A percentile compares a stretch with the other conserved stretches of the same genome.
phyloP scores from a whole-genome alignment of 2,113 vertebrate genomes.

The Eurypyga helias region DNA sequence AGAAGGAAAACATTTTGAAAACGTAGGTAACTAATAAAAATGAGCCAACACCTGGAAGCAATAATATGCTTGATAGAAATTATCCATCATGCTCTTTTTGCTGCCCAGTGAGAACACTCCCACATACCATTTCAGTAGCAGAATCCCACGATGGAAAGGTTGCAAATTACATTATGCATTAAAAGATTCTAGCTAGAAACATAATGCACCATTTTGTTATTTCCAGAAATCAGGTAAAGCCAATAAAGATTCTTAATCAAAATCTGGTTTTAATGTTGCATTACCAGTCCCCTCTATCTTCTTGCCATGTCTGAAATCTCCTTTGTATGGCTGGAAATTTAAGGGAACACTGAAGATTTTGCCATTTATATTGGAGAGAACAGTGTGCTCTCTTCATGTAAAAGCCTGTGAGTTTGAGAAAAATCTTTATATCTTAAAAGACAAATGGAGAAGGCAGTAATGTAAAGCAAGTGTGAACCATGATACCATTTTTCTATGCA shows the following conservation, averaged over 20 bases:
- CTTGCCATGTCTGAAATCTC: not conserved
- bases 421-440: constrained; percentile 35
- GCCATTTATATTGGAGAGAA: not conserved
- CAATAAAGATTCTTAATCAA: constrained; percentile 25
- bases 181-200: constrained; percentile 57
- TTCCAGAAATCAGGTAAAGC: constrained; percentile 59
- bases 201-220: constrained; percentile 3
- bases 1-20: constrained; percentile 62
- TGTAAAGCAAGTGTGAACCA: not conserved
- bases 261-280: constrained; percentile 28
- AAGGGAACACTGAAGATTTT: not conserved
- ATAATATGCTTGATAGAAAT: constrained; percentile 51
- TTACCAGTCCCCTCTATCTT: constrained; percentile 3
- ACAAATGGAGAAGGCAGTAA: not conserved
- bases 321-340: not conserved
- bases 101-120: constrained; percentile 52
- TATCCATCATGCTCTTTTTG: constrained; percentile 65
- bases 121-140: constrained; percentile 53
- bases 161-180: constrained; percentile 13
- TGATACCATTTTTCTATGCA: not conserved
- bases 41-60: constrained; percentile 71
- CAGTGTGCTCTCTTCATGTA: not conserved
- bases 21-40: constrained; percentile 53
- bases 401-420: not conserved
- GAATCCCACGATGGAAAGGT: constrained; percentile 26